Conservation (phyloP, 53 echinoderm and acorn worm species). For the Zoroaster sp. region DNA sequence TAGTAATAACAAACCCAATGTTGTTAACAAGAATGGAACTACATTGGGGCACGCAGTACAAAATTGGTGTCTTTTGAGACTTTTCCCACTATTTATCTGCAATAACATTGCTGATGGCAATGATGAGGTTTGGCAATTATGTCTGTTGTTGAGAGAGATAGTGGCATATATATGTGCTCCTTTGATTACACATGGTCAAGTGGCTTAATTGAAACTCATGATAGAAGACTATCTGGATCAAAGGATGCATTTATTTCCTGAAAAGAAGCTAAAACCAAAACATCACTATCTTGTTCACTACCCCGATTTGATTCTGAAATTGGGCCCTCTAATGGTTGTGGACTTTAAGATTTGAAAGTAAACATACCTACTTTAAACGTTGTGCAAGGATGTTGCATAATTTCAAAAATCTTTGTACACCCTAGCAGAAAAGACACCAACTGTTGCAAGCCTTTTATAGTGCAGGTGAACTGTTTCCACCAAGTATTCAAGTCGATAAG, state of each 20-base stretch:
- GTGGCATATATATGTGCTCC: slow-evolving; percentile 57
- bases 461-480: slow-evolving; percentile 38
- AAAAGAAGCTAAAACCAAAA: slow-evolving; percentile 57
- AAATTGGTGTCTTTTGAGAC: slow-evolving; percentile 52
- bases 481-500: not conserved
- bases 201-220: slow-evolving; percentile 19
- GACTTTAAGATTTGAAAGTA: slow-evolving; percentile 76
- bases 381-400: slow-evolving; percentile 49
- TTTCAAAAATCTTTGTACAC: slow-evolving; percentile 45
- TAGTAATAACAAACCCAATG: slow-evolving; percentile 53
- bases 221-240: slow-evolving; percentile 47
- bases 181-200: slow-evolving; percentile 43
- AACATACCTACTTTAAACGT: slow-evolving; percentile 67
- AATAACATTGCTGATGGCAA: slow-evolving; percentile 23
- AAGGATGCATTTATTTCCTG: slow-evolving; percentile 32
- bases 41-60: slow-evolving; percentile 65
- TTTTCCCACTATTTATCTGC: slow-evolving; percentile 35
- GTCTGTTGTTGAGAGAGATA: slow-evolving; percentile 41
- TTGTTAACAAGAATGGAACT: slow-evolving; percentile 53
- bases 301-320: slow-evolving; percentile 53
- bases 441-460: slow-evolving; percentile 44
- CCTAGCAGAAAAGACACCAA: slow-evolving; percentile 50
- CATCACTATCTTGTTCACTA: slow-evolving; percentile 64
- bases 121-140: slow-evolving; percentile 51
- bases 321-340: slow-evolving; percentile 69